Evolutionary conservation across 1,140 invertebrate species (phyloP).

Genomic region (Eurosta solidaginis): DNA sequence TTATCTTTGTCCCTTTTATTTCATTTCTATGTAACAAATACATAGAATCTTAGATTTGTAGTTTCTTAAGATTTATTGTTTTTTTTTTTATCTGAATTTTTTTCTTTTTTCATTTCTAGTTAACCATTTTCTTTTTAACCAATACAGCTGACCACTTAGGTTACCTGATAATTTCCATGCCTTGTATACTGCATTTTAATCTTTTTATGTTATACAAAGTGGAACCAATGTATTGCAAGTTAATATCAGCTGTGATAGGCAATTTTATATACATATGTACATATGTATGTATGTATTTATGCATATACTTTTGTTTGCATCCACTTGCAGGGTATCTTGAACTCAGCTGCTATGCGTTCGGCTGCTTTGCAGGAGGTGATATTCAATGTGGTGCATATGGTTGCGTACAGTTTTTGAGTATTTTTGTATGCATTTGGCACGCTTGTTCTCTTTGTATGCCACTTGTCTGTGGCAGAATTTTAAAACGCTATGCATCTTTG

Average conservation of each 20-base stretch:
- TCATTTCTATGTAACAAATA: too few relatives aligned
- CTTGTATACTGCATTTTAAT: neutral
- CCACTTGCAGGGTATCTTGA: neutral
- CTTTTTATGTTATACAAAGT: neutral
- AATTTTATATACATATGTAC: neutral
- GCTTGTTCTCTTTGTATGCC: neutral
- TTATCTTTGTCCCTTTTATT: neutral
- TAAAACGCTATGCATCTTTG: neutral
- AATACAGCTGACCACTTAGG: neutral
- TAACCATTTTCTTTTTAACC: neutral
- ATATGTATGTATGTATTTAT: neutral
- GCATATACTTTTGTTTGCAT: neutral
- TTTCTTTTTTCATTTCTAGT: neutral
- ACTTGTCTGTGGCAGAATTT: too few relatives aligned
- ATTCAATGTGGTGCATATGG: neutral
- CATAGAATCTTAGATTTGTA: neutral
- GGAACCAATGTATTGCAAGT: neutral
- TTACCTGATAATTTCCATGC: neutral
- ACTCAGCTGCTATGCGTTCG: neutral
- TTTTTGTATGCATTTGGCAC: neutral
- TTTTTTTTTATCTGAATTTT: neutral
- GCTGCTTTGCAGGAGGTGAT: neutral
- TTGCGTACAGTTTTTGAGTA: neutral
- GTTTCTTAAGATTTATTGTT: slow-evolving; percentile 17
- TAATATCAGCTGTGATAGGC: neutral